Percentiles rank a stretch among this genome's conserved stretches.
These are phyloP conservation scores for Philereme transversata DNA, from an alignment of 2,888 invertebrate species.

Conservation along the genomic window DNA sequence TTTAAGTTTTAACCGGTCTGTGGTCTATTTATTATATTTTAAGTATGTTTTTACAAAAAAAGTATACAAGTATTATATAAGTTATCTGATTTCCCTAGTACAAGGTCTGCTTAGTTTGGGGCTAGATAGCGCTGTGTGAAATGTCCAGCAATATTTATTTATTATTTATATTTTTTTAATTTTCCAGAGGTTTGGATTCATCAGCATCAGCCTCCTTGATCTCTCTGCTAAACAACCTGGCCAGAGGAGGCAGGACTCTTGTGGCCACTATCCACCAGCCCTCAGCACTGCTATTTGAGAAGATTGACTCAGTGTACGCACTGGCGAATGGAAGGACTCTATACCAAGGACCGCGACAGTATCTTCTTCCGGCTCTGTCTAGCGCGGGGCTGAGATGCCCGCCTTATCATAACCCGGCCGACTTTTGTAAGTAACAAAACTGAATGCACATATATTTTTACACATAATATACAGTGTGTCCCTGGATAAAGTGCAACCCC, in stretches of 20 bases:
- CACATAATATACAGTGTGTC: too few relatives aligned
- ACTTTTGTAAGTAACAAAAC: constrained; percentile 89
- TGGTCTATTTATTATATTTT: too few relatives aligned
- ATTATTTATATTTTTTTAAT: not conserved
- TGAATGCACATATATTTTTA: too few relatives aligned
- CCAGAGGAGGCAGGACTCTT: constrained; percentile 93
- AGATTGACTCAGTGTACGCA: constrained; percentile 95
- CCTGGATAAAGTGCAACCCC: too few relatives aligned
- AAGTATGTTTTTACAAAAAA: too few relatives aligned
- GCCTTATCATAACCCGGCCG: constrained; percentile 97
- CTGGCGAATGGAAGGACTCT: constrained; percentile 92
- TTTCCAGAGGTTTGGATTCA: constrained; percentile 93
- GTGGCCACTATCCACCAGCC: constrained; percentile 98
- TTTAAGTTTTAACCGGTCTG: too few relatives aligned
- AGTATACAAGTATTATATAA: too few relatives aligned
- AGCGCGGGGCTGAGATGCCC: constrained; percentile 92
- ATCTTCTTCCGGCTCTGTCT: constrained; percentile 90
- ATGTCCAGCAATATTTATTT: too few relatives aligned
- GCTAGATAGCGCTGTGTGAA: too few relatives aligned
- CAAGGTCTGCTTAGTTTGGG: too few relatives aligned
- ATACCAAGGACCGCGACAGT: constrained; percentile 90
- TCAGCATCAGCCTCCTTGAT: constrained; percentile 94
- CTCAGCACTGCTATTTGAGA: constrained; percentile 95
- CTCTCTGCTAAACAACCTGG: constrained; percentile 90
- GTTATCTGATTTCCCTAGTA: too few relatives aligned